These are phyloP conservation scores for Brachymystax lenok DNA, from an alignment of 2,797 vertebrate species.

Conservation along the genomic window DNA sequence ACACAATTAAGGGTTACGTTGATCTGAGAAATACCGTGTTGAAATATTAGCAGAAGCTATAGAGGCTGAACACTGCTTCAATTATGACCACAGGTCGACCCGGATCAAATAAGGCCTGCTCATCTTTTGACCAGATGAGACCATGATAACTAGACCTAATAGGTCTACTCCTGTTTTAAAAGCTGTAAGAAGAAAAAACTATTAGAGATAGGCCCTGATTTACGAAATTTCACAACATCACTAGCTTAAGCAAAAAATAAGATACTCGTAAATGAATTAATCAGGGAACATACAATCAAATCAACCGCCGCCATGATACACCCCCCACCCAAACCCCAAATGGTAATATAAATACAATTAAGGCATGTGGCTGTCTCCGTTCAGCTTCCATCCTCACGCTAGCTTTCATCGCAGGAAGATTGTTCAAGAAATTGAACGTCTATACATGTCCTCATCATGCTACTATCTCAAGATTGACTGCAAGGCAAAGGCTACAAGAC, in stretches of 20 bases:
- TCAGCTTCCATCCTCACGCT: slow-evolving; percentile 43
- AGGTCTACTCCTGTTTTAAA: neutral
- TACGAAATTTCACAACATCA: neutral
- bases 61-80: neutral
- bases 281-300: slow-evolving; percentile 47
- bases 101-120: neutral
- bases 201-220: neutral
- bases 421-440: too few relatives aligned
- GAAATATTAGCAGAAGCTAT: neutral
- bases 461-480: slow-evolving; percentile 38
- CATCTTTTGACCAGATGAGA: neutral
- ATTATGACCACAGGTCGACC: neutral
- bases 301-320: slow-evolving; percentile 19
- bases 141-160: neutral
- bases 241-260: slow-evolving; percentile 29
- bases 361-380: slow-evolving; percentile 39
- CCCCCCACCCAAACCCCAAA: slow-evolving; percentile 41
- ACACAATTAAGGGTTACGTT: neutral
- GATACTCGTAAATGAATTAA: slow-evolving; percentile 42
- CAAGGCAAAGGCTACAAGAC: slow-evolving; percentile 50
- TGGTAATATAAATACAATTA: slow-evolving; percentile 36
- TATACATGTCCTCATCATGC: slow-evolving; percentile 27
- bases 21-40: neutral
- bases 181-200: neutral
- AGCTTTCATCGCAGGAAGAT: slow-evolving; percentile 6